Evolutionary conservation across 1,140 invertebrate species (phyloP).

Genomic region (Andricus grossulariae): DNA sequence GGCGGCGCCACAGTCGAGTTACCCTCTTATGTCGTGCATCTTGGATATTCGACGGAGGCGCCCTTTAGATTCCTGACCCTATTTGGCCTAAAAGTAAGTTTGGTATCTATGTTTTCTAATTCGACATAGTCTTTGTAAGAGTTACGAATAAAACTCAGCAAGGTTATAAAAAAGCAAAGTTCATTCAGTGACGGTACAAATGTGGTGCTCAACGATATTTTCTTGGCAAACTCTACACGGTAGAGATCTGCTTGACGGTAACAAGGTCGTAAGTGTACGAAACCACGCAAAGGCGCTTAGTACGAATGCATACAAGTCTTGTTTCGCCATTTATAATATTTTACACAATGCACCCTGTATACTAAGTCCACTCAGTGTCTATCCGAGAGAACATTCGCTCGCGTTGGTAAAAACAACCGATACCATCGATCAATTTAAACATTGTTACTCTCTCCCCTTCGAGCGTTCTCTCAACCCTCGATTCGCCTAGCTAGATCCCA

Average conservation of each 20-base stretch:
- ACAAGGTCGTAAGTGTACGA: conserved; percentile 51
- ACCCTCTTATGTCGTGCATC: no score
- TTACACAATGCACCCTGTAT: conserved; percentile 37
- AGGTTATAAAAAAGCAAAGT: neutral
- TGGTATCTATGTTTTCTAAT: neutral
- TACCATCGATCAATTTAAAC: conserved; percentile 26
- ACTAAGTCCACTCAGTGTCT: conserved; percentile 15
- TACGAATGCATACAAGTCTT: conserved; percentile 61
- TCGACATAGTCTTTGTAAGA: conserved; percentile 52
- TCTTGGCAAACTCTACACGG: conserved; percentile 58
- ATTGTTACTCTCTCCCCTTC: conserved; percentile 21
- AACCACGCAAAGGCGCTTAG: conserved; percentile 40
- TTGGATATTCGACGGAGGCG: no score
- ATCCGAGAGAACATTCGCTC: neutral
- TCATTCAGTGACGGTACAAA: neutral
- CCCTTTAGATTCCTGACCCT: no score
- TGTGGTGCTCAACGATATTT: conserved; percentile 33
- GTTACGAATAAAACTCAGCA: conserved; percentile 29
- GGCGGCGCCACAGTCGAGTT: no score
- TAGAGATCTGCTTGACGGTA: conserved; percentile 60
- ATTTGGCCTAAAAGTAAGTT: no score
- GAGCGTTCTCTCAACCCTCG: conserved; percentile 41
- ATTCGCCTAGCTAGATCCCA: conserved; percentile 43
- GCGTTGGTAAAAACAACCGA: conserved; percentile 14
- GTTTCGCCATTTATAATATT: conserved; percentile 39